A percentile compares a stretch with the other conserved stretches of the same genome.
These are phyloP conservation scores for Cryptotis parvus DNA, from an alignment of 2,113 vertebrate genomes.

Conservation along the genomic window DNA sequence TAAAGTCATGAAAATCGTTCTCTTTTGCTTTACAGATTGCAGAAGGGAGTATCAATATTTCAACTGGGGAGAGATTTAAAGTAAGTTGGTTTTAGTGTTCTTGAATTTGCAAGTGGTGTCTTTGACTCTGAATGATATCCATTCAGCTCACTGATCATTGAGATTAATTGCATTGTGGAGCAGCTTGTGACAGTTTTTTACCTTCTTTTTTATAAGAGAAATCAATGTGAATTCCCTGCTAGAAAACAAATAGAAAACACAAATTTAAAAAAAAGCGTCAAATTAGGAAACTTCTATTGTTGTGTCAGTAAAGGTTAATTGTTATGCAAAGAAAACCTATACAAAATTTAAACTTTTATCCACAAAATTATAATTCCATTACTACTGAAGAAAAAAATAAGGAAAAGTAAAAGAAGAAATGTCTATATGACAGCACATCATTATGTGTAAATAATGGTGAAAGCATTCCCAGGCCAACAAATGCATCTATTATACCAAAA, in stretches of 20 bases:
- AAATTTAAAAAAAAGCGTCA: too few species aligned
- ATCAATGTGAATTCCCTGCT: slow-evolving; percentile 33
- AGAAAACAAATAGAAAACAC: neutral
- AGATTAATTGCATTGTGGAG: neutral
- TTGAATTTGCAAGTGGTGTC: slow-evolving; percentile 56
- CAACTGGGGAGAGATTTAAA: slow-evolving; percentile 61
- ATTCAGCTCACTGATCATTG: slow-evolving; percentile 50
- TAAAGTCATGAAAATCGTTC: slow-evolving; percentile 69
- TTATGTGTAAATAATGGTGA: too few species aligned
- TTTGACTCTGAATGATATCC: slow-evolving; percentile 59
- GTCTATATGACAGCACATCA: neutral
- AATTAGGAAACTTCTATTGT: neutral
- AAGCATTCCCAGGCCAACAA: too few species aligned
- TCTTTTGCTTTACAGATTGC: slow-evolving; percentile 52
- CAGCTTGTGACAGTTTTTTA: slow-evolving; percentile 35
- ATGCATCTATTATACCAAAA: too few species aligned
- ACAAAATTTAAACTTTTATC: neutral
- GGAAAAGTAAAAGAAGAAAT: neutral
- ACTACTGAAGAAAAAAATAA: neutral
- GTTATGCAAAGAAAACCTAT: too few species aligned
- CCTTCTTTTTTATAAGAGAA: slow-evolving; percentile 40
- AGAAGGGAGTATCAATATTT: slow-evolving; percentile 68
- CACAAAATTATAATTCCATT: slow-evolving; percentile 28
- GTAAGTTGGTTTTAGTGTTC: slow-evolving; percentile 58
- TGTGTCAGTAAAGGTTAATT: neutral